Evolutionary conservation across 2,797 vertebrate genomes (phyloP).

Genomic region (Argentina silus): DNA sequence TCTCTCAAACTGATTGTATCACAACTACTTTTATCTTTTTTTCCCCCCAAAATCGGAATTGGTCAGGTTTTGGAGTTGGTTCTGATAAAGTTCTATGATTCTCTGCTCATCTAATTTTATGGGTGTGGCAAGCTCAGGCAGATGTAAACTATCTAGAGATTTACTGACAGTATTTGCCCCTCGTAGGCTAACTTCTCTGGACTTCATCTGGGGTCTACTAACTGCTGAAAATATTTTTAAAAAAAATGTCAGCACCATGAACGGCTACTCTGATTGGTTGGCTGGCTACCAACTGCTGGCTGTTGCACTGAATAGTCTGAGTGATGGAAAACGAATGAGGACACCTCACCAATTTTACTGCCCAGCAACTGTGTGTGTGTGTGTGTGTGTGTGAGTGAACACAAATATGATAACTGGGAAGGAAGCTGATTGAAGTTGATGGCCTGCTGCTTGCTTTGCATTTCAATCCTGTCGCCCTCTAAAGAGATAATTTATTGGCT

Average conservation of each 20-base stretch:
- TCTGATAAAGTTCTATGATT: too few species aligned
- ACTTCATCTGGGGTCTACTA: conserved; percentile 13
- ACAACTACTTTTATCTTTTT: not conserved
- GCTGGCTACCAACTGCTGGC: conserved; percentile 9
- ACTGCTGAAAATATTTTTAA: conserved; percentile 23
- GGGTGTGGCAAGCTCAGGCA: too few species aligned
- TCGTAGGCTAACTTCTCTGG: not conserved
- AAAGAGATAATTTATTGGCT: conserved; percentile 19
- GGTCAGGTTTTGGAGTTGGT: not conserved
- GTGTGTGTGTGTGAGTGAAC: not conserved
- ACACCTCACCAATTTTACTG: conserved; percentile 2
- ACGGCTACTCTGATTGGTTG: conserved; percentile 1
- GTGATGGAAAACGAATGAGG: not conserved
- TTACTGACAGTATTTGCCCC: conserved; percentile 11
- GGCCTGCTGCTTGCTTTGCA: conserved; percentile 6
- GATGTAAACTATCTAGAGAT: not conserved
- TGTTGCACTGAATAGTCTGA: not conserved
- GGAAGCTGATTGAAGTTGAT: not conserved
- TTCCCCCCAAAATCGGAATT: not conserved
- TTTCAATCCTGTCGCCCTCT: conserved; percentile 1
- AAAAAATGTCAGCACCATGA: conserved; percentile 22
- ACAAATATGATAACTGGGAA: conserved; percentile 6
- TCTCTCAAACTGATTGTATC: not conserved
- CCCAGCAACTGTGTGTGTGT: not conserved
- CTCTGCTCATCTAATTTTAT: not conserved